These are phyloP conservation scores for Siphonodentalium dalli DNA, from an alignment of 2,888 invertebrate species.

Conservation along the genomic window DNA sequence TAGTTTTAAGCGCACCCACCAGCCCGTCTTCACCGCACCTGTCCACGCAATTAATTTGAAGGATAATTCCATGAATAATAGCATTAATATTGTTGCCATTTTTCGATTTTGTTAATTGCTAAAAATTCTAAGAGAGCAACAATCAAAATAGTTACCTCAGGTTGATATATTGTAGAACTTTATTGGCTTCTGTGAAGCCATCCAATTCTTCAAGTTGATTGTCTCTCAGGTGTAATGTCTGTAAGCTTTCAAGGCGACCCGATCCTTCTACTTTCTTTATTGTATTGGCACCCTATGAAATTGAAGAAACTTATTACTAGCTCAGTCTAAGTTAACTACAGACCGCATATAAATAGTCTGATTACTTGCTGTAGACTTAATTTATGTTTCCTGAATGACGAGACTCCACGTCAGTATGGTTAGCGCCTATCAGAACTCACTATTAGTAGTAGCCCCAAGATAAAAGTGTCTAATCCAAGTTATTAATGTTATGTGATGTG, in stretches of 20 bases:
- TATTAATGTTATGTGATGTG: too few relatives aligned
- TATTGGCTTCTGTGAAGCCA: slow-evolving; percentile 58
- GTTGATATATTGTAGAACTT: slow-evolving; percentile 62
- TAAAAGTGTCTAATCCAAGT: too few relatives aligned
- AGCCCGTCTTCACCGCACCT: too few relatives aligned
- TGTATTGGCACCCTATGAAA: slow-evolving; percentile 56
- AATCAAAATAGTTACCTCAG: slow-evolving; percentile 47
- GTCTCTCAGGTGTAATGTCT: slow-evolving; percentile 62
- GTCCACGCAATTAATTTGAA: too few relatives aligned
- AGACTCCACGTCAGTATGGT: not conserved
- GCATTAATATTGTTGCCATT: too few relatives aligned
- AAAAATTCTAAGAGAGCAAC: not conserved
- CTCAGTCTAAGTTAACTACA: too few relatives aligned
- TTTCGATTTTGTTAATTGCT: too few relatives aligned
- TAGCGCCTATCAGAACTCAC: too few relatives aligned
- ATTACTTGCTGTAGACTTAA: too few relatives aligned
- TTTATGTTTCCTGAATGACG: not conserved
- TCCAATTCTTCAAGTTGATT: slow-evolving; percentile 61
- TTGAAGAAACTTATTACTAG: slow-evolving; percentile 2
- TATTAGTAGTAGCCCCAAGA: not conserved
- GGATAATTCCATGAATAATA: too few relatives aligned
- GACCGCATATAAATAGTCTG: too few relatives aligned
- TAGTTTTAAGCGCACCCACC: too few relatives aligned
- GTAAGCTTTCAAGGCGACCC: slow-evolving; percentile 50
- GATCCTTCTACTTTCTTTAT: slow-evolving; percentile 60